Evolutionary conservation across 1,140 invertebrate species (phyloP).

Genomic region (Physella acuta): DNA sequence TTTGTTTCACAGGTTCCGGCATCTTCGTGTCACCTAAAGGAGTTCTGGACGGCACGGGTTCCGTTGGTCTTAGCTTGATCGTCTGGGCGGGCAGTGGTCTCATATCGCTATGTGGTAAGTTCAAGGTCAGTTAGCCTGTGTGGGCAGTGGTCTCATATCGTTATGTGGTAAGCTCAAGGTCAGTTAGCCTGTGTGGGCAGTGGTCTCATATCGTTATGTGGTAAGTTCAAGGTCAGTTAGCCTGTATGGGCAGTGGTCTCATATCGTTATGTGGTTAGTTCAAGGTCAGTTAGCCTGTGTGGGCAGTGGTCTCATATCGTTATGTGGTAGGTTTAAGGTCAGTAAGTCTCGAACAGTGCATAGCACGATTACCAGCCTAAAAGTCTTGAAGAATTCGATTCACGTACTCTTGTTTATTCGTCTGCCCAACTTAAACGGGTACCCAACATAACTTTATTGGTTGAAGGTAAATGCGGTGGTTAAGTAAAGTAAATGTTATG

Average conservation of each 20-base stretch:
- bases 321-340: constrained; percentile 36
- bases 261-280: too few relatives aligned
- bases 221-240: constrained; percentile 28
- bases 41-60: constrained; percentile 77
- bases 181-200: constrained; percentile 79
- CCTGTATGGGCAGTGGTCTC: too few relatives aligned
- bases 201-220: constrained; percentile 62
- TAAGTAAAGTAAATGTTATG: too few relatives aligned
- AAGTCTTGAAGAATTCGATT: too few relatives aligned
- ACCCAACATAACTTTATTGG: too few relatives aligned
- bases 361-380: too few relatives aligned
- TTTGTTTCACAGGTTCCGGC: constrained; percentile 71
- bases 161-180: too few relatives aligned
- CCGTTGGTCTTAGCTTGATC: constrained; percentile 76
- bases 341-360: too few relatives aligned
- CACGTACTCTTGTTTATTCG: too few relatives aligned
- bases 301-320: constrained; percentile 67
- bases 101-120: constrained; percentile 44
- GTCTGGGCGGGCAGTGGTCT: constrained; percentile 78
- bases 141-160: too few relatives aligned
- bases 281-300: constrained; percentile 80
- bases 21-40: constrained; percentile 96
- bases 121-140: neutral
- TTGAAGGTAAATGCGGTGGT: too few relatives aligned
- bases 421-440: too few relatives aligned